These are phyloP conservation scores for Sinocyclocheilus rhinocerous DNA, from an alignment of 2,113 vertebrate species.

Conservation along the genomic window DNA sequence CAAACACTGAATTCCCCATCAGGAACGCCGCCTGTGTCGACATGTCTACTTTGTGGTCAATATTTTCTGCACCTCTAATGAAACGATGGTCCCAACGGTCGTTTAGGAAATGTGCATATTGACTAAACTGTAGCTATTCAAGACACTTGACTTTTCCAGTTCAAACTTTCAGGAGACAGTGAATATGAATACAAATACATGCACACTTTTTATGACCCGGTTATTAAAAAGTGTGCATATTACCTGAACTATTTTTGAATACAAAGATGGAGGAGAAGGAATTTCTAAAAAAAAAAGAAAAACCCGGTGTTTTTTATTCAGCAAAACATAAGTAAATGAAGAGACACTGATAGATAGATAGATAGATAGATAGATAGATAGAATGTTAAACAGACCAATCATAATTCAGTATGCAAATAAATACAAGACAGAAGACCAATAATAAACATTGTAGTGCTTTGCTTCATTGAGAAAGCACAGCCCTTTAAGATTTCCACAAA, in stretches of 20 bases:
- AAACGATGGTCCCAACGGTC: slow-evolving; percentile 1
- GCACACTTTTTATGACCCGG: not conserved
- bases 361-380: not conserved
- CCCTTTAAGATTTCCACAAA: not conserved
- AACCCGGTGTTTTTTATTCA: no score
- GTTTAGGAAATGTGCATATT: slow-evolving; percentile 35
- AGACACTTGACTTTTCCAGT: not conserved
- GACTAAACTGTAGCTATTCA: slow-evolving; percentile 9
- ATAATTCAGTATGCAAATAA: not conserved
- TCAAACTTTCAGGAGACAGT: not conserved
- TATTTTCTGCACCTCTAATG: not conserved
- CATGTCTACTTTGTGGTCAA: not conserved
- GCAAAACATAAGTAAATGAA: not conserved
- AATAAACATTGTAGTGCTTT: not conserved
- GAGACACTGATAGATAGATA: not conserved
- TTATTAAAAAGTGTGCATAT: not conserved
- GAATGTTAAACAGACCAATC: not conserved
- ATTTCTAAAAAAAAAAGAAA: not conserved
- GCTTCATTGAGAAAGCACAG: not conserved
- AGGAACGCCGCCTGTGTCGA: not conserved
- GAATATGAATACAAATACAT: not conserved
- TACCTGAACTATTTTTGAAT: not conserved
- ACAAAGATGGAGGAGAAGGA: not conserved
- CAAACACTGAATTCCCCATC: not conserved
- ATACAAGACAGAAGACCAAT: not conserved